A percentile compares a stretch with the other conserved stretches of the same genome.
These are phyloP conservation scores for Syngnathus rostellatus DNA, from an alignment of 2,797 vertebrate species.

Conservation along the genomic window DNA sequence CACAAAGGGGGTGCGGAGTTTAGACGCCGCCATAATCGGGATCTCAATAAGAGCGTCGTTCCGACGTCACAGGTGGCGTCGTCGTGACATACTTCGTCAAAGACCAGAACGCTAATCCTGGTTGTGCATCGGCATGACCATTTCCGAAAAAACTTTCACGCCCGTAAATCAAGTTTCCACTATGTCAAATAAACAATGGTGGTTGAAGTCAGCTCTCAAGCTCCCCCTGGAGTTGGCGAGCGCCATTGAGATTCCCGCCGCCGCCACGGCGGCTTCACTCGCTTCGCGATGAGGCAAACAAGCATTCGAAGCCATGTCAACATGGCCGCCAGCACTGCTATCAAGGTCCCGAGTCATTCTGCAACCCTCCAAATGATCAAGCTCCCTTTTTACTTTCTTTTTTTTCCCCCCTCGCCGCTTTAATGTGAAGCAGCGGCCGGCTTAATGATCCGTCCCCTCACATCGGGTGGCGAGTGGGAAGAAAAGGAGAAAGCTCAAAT, in stretches of 20 bases:
- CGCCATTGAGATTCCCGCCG: neutral
- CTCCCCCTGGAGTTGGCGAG: neutral
- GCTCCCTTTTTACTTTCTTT: slow-evolving; percentile 11
- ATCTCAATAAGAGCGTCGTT: slow-evolving; percentile 59
- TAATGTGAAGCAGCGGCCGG: slow-evolving; percentile 61
- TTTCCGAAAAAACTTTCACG: neutral
- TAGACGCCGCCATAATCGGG: slow-evolving; percentile 65
- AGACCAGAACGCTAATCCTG: neutral
- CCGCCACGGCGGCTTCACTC: neutral
- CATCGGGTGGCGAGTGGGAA: slow-evolving; percentile 7
- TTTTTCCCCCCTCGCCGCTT: slow-evolving; percentile 23
- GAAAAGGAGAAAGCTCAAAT: slow-evolving; percentile 31
- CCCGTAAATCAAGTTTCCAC: no score
- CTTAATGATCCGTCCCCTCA: slow-evolving; percentile 52
- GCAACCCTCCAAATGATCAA: slow-evolving; percentile 5
- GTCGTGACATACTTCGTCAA: neutral
- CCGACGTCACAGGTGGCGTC: neutral
- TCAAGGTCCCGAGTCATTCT: slow-evolving; percentile 30
- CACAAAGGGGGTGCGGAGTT: slow-evolving; percentile 60
- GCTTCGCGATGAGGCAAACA: neutral
- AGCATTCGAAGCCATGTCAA: neutral
- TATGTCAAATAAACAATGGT: no score
- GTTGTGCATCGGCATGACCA: neutral
- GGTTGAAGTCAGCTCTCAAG: no score
- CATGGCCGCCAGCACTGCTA: neutral